Conservation (phyloP, 2,797 vertebrate species). For the Lindbergichthys nudifrons region DNA sequence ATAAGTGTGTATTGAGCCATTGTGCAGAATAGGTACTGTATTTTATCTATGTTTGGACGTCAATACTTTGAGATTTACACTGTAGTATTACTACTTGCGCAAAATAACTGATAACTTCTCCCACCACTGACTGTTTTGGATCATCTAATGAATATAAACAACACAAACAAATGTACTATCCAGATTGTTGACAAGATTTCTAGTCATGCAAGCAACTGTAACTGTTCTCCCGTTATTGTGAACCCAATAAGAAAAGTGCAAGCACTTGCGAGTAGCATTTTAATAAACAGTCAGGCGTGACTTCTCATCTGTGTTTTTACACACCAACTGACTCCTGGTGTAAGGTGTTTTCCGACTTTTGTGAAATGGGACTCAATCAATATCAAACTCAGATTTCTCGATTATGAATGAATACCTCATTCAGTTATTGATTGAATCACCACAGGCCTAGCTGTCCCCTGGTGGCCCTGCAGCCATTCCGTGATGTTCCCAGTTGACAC, state of each 20-base stretch:
- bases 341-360: background rate
- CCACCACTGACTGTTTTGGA: slow-evolving; percentile 10
- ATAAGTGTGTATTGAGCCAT: too few relatives aligned
- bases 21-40: too few relatives aligned
- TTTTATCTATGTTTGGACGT: too few relatives aligned
- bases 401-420: slow-evolving; percentile 14
- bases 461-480: slow-evolving; percentile 19
- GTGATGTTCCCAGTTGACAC: slow-evolving; percentile 21
- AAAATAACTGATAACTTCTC: too few relatives aligned
- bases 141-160: slow-evolving; percentile 16
- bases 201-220: too few relatives aligned
- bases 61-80: too few relatives aligned
- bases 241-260: slow-evolving; percentile 9
- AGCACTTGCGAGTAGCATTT: background rate
- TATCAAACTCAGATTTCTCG: slow-evolving; percentile 4
- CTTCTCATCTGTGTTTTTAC: slow-evolving; percentile 8
- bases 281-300: background rate
- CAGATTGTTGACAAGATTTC: slow-evolving; percentile 2
- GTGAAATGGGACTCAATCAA: background rate
- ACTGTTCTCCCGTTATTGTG: background rate
- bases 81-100: too few relatives aligned
- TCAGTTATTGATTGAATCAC: slow-evolving; percentile 16
- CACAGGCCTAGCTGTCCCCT: slow-evolving; percentile 25
- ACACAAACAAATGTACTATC: slow-evolving; percentile 35
- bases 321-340: background rate